phyloP scores from a whole-genome alignment of 2,113 vertebrate species.

The Sorex araneus region DNA sequence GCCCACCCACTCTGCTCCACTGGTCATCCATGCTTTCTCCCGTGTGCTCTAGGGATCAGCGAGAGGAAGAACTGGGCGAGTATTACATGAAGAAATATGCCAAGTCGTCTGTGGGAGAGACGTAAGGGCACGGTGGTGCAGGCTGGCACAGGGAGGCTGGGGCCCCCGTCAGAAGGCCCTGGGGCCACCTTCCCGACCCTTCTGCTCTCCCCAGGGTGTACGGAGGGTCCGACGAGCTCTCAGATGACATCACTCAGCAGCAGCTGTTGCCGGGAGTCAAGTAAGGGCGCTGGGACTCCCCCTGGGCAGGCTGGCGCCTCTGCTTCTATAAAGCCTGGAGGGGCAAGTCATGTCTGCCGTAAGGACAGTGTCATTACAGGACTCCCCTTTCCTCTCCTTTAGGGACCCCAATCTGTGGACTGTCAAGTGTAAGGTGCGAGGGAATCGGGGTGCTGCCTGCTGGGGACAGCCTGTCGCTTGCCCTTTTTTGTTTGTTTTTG shows the following conservation, averaged over 20 bases:
- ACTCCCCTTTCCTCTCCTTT: constrained; percentile 53
- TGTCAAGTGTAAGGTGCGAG: constrained; percentile 95
- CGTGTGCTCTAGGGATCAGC: constrained; percentile 91
- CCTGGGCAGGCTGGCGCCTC: too few species aligned
- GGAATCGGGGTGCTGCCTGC: neutral
- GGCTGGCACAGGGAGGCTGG: accelerated
- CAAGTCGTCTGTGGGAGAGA: constrained; percentile 94
- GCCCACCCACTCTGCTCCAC: neutral
- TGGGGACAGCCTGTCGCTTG: neutral
- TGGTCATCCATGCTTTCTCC: neutral
- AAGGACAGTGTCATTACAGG: neutral
- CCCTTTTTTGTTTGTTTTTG: too few species aligned
- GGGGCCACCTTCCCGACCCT: neutral
- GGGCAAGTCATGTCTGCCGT: neutral
- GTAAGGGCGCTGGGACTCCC: constrained; percentile 85
- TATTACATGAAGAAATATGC: constrained; percentile 99
- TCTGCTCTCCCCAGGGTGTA: constrained; percentile 88
- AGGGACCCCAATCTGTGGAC: constrained; percentile 98
- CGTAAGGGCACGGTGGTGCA: constrained; percentile 88
- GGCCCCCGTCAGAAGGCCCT: neutral
- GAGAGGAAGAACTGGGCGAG: constrained; percentile 96
- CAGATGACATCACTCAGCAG: constrained; percentile 97
- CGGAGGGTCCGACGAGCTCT: constrained; percentile 95
- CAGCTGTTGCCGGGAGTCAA: constrained; percentile 97
- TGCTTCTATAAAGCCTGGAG: neutral